Conservation (phyloP, 2,888 invertebrate genomes). For the Glaucopsyche alexis region DNA sequence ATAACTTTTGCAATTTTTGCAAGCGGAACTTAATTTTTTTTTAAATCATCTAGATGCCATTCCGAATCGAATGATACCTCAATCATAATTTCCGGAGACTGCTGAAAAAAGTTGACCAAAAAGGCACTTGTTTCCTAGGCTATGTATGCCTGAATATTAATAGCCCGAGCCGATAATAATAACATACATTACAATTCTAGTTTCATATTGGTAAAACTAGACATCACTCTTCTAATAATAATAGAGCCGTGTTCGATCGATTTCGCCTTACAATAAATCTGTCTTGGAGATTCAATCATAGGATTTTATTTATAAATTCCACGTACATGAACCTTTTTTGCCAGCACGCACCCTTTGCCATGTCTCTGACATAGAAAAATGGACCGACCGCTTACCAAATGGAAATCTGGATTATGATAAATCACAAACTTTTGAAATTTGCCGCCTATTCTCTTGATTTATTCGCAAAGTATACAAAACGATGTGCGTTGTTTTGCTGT, state of each 20-base stretch:
- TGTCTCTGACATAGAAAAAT: slow-evolving; percentile 76
- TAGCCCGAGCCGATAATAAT: too few species aligned
- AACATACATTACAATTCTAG: too few species aligned
- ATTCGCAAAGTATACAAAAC: slow-evolving; percentile 64
- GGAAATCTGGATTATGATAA: slow-evolving; percentile 77
- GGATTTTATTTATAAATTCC: slow-evolving; percentile 46
- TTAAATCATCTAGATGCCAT: too few species aligned
- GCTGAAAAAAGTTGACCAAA: too few species aligned
- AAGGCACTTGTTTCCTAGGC: too few species aligned
- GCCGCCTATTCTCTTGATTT: slow-evolving; percentile 70
- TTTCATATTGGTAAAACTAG: background rate
- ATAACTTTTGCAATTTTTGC: too few species aligned
- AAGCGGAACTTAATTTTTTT: too few species aligned
- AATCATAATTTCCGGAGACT: too few species aligned
- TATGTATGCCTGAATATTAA: too few species aligned
- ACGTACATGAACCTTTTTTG: slow-evolving; percentile 53
- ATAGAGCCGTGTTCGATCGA: slow-evolving; percentile 3
- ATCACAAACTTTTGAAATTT: slow-evolving; percentile 77
- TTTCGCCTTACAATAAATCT: slow-evolving; percentile 18
- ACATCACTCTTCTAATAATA: background rate
- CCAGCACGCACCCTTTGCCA: slow-evolving; percentile 68
- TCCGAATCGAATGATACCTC: too few species aligned
- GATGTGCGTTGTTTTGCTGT: slow-evolving; percentile 55
- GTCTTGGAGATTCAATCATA: slow-evolving; percentile 24
- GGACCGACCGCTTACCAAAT: slow-evolving; percentile 73